phyloP scores from a whole-genome alignment of 2,888 invertebrate species.

The Himalopsyche japonica region DNA sequence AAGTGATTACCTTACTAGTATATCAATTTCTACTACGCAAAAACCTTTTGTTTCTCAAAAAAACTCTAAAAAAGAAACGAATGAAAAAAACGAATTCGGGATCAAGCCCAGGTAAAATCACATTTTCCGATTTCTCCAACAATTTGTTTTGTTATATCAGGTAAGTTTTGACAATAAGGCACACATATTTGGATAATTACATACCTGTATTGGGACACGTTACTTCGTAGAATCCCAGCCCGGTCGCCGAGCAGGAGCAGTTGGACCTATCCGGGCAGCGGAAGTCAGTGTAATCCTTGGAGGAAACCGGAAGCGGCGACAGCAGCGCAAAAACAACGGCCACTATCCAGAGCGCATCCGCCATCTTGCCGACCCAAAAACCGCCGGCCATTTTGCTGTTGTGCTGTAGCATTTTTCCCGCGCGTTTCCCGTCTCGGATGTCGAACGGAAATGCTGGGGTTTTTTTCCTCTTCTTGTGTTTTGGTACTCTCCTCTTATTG shows the following conservation, averaged over 20 bases:
- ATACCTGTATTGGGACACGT: slow-evolving; percentile 26
- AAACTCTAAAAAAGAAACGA: too few relatives aligned
- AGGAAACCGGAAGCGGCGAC: slow-evolving; percentile 25
- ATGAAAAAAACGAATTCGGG: too few relatives aligned
- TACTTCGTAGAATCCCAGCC: slow-evolving; percentile 19
- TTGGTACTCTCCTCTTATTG: background rate
- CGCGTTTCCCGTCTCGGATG: slow-evolving; percentile 2
- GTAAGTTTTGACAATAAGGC: too few relatives aligned
- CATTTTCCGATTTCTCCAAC: too few relatives aligned
- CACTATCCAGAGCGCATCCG: slow-evolving; percentile 17
- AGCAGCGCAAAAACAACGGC: slow-evolving; percentile 19
- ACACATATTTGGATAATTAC: background rate
- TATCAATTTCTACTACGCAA: too few relatives aligned
- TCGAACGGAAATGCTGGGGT: background rate
- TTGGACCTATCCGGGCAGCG: slow-evolving; percentile 26
- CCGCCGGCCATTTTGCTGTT: slow-evolving; percentile 16
- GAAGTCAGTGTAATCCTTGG: slow-evolving; percentile 12
- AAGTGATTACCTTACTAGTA: too few relatives aligned
- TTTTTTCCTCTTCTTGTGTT: background rate
- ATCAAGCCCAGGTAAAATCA: too few relatives aligned
- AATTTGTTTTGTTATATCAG: too few relatives aligned
- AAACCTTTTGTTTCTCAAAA: too few relatives aligned
- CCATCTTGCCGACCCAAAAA: slow-evolving; percentile 14
- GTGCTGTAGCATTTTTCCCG: background rate
- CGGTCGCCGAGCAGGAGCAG: slow-evolving; percentile 29